phyloP scores from a whole-genome alignment of 1,140 invertebrate genomes.

The Polyergus mexicanus region DNA sequence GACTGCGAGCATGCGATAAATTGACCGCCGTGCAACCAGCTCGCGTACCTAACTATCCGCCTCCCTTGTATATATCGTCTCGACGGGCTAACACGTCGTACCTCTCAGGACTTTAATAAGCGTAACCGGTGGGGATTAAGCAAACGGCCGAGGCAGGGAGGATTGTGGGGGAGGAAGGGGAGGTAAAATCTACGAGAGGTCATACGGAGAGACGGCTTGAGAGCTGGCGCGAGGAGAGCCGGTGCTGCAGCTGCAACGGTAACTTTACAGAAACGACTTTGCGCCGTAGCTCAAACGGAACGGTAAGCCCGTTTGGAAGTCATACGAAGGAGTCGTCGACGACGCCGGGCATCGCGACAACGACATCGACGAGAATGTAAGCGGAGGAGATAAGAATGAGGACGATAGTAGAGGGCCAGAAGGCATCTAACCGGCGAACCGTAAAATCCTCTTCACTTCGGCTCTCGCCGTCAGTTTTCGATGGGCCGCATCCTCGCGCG shows the following conservation, averaged over 20 bases:
- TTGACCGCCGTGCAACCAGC: constrained; percentile 40
- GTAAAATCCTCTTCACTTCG: constrained; percentile 73
- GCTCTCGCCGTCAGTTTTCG: constrained; percentile 65
- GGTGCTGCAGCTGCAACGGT: constrained; percentile 21
- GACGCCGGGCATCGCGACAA: constrained; percentile 28
- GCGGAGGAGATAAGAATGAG: background rate
- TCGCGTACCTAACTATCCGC: constrained; percentile 47
- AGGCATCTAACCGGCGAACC: constrained; percentile 48
- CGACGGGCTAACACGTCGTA: constrained; percentile 60
- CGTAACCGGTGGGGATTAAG: constrained; percentile 56
- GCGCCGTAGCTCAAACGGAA: constrained; percentile 32
- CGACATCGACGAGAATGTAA: background rate
- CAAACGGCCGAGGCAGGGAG: constrained; percentile 10
- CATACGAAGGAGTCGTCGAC: constrained; percentile 44
- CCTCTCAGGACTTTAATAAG: constrained; percentile 57
- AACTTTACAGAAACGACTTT: constrained; percentile 36
- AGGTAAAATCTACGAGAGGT: constrained; percentile 38
- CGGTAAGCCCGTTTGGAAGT: constrained; percentile 46
- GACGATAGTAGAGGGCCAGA: background rate
- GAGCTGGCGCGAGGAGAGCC: background rate
- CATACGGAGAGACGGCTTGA: constrained; percentile 33
- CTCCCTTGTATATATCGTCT: constrained; percentile 25
- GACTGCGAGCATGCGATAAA: constrained; percentile 46
- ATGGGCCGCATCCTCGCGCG: constrained; percentile 79
- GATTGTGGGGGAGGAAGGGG: too few species aligned